Evolutionary conservation across 2,113 vertebrate genomes (phyloP).

Genomic region (Macquaria ambigua): DNA sequence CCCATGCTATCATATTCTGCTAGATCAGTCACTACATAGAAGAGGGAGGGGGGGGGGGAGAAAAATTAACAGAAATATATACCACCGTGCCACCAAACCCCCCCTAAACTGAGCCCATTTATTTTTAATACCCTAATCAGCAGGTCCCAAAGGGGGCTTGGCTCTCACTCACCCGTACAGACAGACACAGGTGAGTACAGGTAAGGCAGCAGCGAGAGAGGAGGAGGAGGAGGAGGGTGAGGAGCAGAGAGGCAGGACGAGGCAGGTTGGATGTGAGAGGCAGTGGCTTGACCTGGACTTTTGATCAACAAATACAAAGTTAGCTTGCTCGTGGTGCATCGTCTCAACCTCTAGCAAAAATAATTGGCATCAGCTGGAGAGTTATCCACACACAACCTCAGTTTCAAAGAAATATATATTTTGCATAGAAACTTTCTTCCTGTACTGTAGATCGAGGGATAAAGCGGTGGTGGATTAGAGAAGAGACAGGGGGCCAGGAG

Average conservation of each 20-base stretch:
- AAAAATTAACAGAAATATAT: constrained; percentile 88
- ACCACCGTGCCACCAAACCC: constrained; percentile 69
- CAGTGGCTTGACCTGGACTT: not conserved
- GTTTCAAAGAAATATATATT: not conserved
- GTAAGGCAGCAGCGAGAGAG: constrained; percentile 55
- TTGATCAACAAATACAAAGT: constrained; percentile 25
- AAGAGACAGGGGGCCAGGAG: constrained; percentile 36
- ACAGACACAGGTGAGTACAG: constrained; percentile 78
- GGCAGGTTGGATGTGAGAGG: not conserved
- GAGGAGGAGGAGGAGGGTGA: constrained; percentile 9
- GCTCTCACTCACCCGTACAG: constrained; percentile 71
- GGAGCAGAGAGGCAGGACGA: not conserved
- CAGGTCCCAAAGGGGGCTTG: constrained; percentile 79
- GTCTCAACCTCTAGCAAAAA: constrained; percentile 3
- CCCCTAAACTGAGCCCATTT: constrained; percentile 80
- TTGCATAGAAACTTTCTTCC: not conserved
- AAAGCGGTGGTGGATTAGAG: constrained; percentile 17
- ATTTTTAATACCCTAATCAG: constrained; percentile 86
- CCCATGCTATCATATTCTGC: constrained; percentile 87
- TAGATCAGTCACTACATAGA: constrained; percentile 82
- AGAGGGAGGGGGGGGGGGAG: constrained; percentile 38
- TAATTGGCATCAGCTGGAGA: not conserved
- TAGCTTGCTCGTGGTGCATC: not conserved
- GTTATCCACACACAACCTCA: not conserved
- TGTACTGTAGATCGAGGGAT: constrained; percentile 3